Evolutionary conservation across 1,140 invertebrate genomes (phyloP).

Genomic region (Drosophila littoralis): DNA sequence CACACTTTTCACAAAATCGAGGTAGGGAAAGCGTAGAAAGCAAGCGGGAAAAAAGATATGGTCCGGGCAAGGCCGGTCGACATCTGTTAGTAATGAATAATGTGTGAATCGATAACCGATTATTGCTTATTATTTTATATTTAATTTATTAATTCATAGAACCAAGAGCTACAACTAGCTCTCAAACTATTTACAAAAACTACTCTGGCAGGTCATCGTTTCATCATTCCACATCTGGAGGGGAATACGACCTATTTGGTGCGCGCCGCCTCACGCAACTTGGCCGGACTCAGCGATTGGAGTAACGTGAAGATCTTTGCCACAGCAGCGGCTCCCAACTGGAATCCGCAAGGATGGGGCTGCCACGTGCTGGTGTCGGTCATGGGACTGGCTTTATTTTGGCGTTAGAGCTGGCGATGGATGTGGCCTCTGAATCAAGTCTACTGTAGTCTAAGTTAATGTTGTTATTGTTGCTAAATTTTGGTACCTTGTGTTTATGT

Average conservation of each 20-base stretch:
- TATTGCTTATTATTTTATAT: constrained; percentile 2
- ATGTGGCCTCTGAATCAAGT: constrained; percentile 3
- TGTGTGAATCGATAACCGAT: too few relatives aligned
- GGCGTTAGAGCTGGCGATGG: constrained; percentile 41
- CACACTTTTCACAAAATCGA: too few relatives aligned
- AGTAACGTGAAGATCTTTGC: constrained; percentile 67
- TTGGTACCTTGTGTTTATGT: constrained; percentile 34
- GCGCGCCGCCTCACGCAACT: constrained; percentile 82
- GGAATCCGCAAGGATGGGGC: constrained; percentile 15
- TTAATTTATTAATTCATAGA: too few relatives aligned
- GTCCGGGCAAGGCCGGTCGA: too few relatives aligned
- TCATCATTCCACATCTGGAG: constrained; percentile 70
- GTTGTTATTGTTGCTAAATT: constrained; percentile 58
- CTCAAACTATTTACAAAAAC: neutral
- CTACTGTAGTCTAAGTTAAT: constrained; percentile 33
- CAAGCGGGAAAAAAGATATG: too few relatives aligned
- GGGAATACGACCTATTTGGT: constrained; percentile 83
- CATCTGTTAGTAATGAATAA: too few relatives aligned
- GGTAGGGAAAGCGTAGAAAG: too few relatives aligned
- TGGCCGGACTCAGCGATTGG: constrained; percentile 84
- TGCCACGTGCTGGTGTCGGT: constrained; percentile 27
- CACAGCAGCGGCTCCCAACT: constrained; percentile 53
- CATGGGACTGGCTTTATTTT: constrained; percentile 42
- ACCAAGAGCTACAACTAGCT: neutral
- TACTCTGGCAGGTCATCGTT: constrained; percentile 69